Base-by-base conservation (phyloP, 2,113 vertebrate species). In the Boulengeromyrus knoepffleri region DNA sequence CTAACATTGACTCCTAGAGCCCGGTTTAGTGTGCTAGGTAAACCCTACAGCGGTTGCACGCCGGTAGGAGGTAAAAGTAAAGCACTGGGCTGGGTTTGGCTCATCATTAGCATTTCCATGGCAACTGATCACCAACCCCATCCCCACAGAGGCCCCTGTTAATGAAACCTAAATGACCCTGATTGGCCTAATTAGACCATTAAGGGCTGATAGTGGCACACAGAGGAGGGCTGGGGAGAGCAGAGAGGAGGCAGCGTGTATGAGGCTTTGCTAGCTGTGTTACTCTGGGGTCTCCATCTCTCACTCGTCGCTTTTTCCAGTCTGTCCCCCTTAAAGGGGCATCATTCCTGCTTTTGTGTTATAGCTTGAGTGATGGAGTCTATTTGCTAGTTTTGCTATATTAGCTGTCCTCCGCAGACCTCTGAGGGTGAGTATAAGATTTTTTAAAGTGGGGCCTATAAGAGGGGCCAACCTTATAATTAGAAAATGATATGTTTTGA, bases 101-200 rank as follows among this genome's bases (percentile, higher is more conserved):
- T 77, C 31, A 0, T 80, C 17, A 42, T 80, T 42, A 80, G 74
- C 74, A 80, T 80, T 80, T 39, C 74, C 74, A 80, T 80, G 36
- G 36, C 74, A 80, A 80, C 74, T 39, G 3, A 80, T 39, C 5
- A 19, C 15, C 74, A 80, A 10, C 74, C 13, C 74, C 36, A 19
- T 80, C 36, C 36, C 36, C 74, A 80, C 74, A 42, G 74, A 80
- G 74, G 15, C 31, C 31, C 42, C 74, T 80, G 74, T 80, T 80
- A 80, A 80, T 80, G 74, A 80, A 80, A 80, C 74, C 31, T 80
- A 80, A 42, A 36, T 80, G 74, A 80, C 74, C 74, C 36, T 42
- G 74, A 80, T 80, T 80, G 74, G 74, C 42, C 74, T 80, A 80
- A 80, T 80, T 80, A 80, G 74, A 80, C 74, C 74, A 39, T 80